Percentiles rank a stretch among this genome's conserved stretches.
Evolutionary conservation across 2,113 vertebrate species (phyloP).

Genomic region (Lipotes vexillifer): DNA sequence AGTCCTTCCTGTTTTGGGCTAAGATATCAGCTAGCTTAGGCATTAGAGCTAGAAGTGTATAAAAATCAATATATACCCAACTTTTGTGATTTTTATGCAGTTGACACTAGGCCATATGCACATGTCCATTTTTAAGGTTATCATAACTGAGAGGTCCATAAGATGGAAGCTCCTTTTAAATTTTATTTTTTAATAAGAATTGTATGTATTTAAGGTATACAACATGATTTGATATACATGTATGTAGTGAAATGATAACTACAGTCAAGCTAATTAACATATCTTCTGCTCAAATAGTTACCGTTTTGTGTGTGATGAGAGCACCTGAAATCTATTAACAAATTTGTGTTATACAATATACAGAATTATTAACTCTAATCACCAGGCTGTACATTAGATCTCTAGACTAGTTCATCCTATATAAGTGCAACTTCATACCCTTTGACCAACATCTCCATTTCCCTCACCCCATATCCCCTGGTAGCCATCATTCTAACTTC

Average conservation of each 20-base stretch:
- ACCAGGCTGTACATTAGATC: background rate
- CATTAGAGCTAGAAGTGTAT: background rate
- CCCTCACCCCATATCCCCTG: no score
- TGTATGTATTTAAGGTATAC: background rate
- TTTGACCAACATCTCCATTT: background rate
- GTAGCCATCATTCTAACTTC: background rate
- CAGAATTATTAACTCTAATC: background rate
- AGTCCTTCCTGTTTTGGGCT: background rate
- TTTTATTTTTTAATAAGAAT: background rate
- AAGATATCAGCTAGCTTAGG: background rate
- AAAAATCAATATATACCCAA: background rate
- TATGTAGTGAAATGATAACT: background rate
- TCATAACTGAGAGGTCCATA: background rate
- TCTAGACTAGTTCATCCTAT: background rate
- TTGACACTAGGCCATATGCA: background rate
- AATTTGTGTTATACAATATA: background rate
- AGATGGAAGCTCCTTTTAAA: background rate
- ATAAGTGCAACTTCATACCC: background rate
- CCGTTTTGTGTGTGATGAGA: background rate
- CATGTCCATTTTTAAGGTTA: background rate
- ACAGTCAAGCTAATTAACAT: background rate
- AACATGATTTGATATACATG: background rate
- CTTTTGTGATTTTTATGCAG: background rate
- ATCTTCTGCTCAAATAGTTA: background rate
- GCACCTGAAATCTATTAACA: background rate